Percentiles rank a stretch among this genome's conserved stretches.
Conservation (phyloP, 2,888 invertebrate species). For the Silvanus unidentatus region DNA sequence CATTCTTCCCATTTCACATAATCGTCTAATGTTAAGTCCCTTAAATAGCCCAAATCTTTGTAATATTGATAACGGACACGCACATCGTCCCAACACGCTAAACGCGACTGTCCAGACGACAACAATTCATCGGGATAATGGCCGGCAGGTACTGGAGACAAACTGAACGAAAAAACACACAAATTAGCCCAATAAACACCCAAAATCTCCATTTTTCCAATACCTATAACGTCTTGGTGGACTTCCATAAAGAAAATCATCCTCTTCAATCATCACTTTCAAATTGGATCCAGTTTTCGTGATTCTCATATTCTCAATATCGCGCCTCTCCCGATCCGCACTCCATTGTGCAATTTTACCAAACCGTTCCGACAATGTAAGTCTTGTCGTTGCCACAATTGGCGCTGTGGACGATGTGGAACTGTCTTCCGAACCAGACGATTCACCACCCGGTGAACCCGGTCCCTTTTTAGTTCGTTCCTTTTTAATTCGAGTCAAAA, state of each 20-base stretch:
- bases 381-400: conserved; percentile 54
- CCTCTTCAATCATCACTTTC: conserved; percentile 70
- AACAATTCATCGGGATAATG: conserved; percentile 75
- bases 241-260: conserved; percentile 49
- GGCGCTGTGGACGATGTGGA: conserved; percentile 56
- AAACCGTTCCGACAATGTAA: conserved; percentile 81
- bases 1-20: conserved; percentile 92
- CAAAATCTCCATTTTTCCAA: conserved; percentile 10
- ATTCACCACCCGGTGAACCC: conserved; percentile 49
- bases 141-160: conserved; percentile 65
- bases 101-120: conserved; percentile 60
- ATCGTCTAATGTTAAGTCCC: conserved; percentile 72
- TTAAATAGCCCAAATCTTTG: conserved; percentile 77
- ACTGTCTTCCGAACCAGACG: conserved; percentile 58
- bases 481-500: conserved; percentile 43
- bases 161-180: conserved; percentile 31
- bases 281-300: conserved; percentile 71
- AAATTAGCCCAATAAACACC: conserved; percentile 5
- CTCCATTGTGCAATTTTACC: conserved; percentile 92
- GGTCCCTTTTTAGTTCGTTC: conserved; percentile 42
- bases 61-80: conserved; percentile 84
- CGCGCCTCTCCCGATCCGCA: conserved; percentile 65
- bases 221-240: conserved; percentile 52
- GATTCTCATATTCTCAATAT: conserved; percentile 81
- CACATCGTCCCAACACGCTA: conserved; percentile 85